Base-by-base conservation (phyloP, 1,140 invertebrate genomes). In the Drosophila sp. region DNA sequence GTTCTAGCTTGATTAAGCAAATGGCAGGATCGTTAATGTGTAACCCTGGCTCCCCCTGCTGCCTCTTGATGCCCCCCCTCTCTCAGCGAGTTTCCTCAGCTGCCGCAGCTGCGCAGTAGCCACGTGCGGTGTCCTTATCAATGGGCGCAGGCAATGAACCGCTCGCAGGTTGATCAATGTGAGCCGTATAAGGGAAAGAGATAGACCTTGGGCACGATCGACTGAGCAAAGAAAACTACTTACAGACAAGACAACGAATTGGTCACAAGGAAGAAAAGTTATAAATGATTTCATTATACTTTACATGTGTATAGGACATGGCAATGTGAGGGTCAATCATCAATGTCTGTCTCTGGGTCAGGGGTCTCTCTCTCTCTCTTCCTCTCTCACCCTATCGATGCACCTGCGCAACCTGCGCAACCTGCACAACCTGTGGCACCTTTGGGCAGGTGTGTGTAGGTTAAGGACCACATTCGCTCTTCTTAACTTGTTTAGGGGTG, bases 401-500 rank as follows among this genome's bases (percentile, higher is more conserved):
- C 67, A 65, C 62, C 61, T 66, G 62, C 69, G 54, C 69, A 66
- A 65, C 62, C 61, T 66, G 62, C 69, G 54, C 69, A 66, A 65
- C 69, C 50, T 64, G 62, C 69, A 65, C 69, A 66, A 57, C 62
- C 69, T 66, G 69, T 58, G 63, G 67, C 67, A 71, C 67, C 61
- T 65, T 41, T 25, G 48, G 67, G 34, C 51, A 71, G 62, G 51
- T 65, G 51, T 36, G 6, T 21, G 13, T 32, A 56, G 40, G 46
- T 29, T 29, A 29, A 29, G 27, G 27, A 29, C 46, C 34, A 50
- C 62, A 38, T 7, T 18, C 34, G 29, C 16, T 9, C 4, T 7
- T 45, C 9, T 36, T 7, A 7, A 41, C 38, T 40, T 14, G 0
- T 14, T 46, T 76, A 86, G 79, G 82, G 82, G 83, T 86, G 81